phyloP scores from a whole-genome alignment of 1,140 invertebrate genomes.

The Sycophaga agraensis region DNA sequence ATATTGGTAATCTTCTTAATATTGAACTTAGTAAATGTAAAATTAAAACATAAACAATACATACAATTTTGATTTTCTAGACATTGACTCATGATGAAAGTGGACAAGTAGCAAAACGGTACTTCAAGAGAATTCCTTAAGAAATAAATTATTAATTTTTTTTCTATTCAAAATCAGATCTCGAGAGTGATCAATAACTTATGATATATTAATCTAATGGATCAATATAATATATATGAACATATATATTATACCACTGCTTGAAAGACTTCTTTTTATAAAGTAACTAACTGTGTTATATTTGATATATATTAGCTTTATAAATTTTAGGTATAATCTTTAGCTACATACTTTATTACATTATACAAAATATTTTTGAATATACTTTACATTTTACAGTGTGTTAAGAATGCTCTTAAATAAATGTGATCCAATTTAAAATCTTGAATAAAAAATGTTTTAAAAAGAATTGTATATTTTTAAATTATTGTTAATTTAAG shows the following conservation, averaged over 20 bases:
- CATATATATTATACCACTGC: conserved; percentile 13
- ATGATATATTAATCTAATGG: background rate
- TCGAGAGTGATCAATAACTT: too few relatives aligned
- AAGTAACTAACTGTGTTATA: conserved; percentile 7
- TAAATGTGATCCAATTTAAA: conserved; percentile 22
- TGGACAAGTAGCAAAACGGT: conserved; percentile 43
- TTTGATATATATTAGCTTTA: conserved; percentile 21
- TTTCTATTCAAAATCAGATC: background rate
- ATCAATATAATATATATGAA: conserved; percentile 3
- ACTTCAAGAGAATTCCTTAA: conserved; percentile 39
- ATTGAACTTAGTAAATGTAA: conserved; percentile 2
- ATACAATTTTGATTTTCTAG: conserved; percentile 38
- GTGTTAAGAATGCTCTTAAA: conserved; percentile 2
- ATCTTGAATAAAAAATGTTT: too few relatives aligned
- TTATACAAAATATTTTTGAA: conserved; percentile 18
- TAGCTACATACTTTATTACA: too few relatives aligned
- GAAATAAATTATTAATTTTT: conserved; percentile 19
- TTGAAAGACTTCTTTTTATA: conserved; percentile 7
- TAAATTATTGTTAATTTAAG: too few relatives aligned
- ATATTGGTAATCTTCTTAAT: conserved; percentile 62
- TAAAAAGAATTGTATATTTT: too few relatives aligned
- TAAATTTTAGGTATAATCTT: conserved; percentile 12
- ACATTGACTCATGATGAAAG: conserved; percentile 44
- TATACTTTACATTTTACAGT: conserved; percentile 26
- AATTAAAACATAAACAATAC: background rate